Percentiles rank a stretch among this genome's conserved stretches.
phyloP scores from a whole-genome alignment of 2,797 vertebrate genomes.

The Nannoperca australis region DNA sequence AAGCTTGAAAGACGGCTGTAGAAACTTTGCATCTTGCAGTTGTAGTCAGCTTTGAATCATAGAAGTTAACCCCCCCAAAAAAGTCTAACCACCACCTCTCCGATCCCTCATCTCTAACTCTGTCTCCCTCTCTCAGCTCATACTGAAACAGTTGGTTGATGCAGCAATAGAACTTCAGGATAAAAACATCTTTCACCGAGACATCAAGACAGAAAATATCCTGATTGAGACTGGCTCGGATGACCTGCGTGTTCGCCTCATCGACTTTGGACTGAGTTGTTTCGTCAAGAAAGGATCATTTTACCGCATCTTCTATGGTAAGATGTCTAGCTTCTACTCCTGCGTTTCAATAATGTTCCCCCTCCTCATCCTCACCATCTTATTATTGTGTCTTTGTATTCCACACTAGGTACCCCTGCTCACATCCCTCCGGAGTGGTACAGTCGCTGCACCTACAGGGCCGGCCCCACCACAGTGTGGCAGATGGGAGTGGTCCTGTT shows the following conservation, averaged over 20 bases:
- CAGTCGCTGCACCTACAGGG: rapidly evolving
- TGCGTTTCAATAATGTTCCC: background rate
- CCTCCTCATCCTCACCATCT: background rate
- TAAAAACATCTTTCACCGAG: conserved; percentile 14
- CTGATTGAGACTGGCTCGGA: conserved; percentile 7
- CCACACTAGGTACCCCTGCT: background rate
- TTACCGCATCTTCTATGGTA: conserved; percentile 2
- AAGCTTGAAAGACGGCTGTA: background rate
- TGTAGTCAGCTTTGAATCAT: background rate
- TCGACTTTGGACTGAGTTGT: conserved; percentile 52
- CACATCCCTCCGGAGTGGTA: conserved; percentile 29
- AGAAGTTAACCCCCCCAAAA: background rate
- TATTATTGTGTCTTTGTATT: background rate
- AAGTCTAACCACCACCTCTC: too few relatives aligned
- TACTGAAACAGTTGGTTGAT: conserved; percentile 29
- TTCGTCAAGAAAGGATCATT: background rate
- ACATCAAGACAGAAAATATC: conserved; percentile 44
- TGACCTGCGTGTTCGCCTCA: background rate
- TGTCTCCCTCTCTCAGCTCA: background rate
- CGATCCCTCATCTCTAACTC: background rate
- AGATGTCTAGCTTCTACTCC: background rate
- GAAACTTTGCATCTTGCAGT: background rate
- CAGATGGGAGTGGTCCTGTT: conserved; percentile 39
- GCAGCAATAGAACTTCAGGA: background rate
- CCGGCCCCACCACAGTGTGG: conserved; percentile 38